phyloP scores from a whole-genome alignment of 1,140 invertebrate genomes.

The Psilanteris sp. region DNA sequence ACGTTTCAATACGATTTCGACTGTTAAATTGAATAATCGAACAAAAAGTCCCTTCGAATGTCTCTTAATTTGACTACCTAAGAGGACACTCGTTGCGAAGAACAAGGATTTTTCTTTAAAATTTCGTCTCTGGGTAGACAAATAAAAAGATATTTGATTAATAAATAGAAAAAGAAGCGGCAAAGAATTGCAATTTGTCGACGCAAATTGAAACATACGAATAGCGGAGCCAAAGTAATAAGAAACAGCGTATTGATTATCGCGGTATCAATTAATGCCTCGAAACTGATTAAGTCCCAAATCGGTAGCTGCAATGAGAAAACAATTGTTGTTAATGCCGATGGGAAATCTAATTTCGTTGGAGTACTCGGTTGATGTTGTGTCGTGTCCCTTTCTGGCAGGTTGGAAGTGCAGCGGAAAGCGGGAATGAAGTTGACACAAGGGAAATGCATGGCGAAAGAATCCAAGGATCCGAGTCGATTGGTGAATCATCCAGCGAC shows the following conservation, averaged over 20 bases:
- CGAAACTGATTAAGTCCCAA: constrained; percentile 28
- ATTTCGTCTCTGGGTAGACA: too few species aligned
- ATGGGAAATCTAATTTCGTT: constrained; percentile 56
- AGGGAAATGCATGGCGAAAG: constrained; percentile 41
- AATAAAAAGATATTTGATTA: too few species aligned
- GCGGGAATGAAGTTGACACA: constrained; percentile 38
- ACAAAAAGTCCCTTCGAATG: too few species aligned
- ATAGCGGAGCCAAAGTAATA: constrained; percentile 11
- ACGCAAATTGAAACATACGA: too few species aligned
- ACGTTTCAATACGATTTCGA: too few species aligned
- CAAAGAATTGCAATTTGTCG: too few species aligned
- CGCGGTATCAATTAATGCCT: constrained; percentile 30
- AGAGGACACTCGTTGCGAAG: too few species aligned
- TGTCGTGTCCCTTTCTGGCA: constrained; percentile 14
- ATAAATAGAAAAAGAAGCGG: too few species aligned
- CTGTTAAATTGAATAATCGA: too few species aligned
- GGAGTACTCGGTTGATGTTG: constrained; percentile 5
- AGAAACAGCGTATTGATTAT: constrained; percentile 26
- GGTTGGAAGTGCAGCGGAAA: constrained; percentile 10
- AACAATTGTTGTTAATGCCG: constrained; percentile 54
- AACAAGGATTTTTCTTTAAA: too few species aligned
- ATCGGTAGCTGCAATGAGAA: constrained; percentile 37
- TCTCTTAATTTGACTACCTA: too few species aligned
- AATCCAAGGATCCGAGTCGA: constrained; percentile 47
- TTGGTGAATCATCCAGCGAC: constrained; percentile 21